Percentiles rank a stretch among this genome's conserved stretches.
These are phyloP conservation scores for Hozukius guyotensis DNA, from an alignment of 2,797 vertebrate species.

Conservation along the genomic window DNA sequence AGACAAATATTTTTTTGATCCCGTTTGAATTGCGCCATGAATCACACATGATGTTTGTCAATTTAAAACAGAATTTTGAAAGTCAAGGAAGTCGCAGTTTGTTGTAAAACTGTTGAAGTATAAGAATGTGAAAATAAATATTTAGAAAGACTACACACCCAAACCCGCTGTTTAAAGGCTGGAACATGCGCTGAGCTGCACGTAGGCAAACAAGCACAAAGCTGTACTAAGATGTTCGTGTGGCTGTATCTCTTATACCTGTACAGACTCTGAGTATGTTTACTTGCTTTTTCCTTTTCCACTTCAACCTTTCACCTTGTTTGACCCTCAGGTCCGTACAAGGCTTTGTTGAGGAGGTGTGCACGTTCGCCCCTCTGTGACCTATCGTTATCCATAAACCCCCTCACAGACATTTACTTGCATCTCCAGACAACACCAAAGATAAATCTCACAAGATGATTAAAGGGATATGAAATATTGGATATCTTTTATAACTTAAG, in stretches of 20 bases:
- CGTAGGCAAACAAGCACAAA: not conserved
- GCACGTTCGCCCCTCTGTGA: not conserved
- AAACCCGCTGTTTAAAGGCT: no score
- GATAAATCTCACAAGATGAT: slow-evolving; percentile 1
- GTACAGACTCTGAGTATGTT: not conserved
- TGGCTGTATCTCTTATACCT: not conserved
- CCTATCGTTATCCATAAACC: not conserved
- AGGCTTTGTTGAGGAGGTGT: not conserved
- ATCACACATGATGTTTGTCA: no score
- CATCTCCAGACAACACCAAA: slow-evolving; percentile 5
- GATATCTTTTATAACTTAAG: not conserved
- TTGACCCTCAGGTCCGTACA: not conserved
- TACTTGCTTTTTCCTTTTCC: not conserved
- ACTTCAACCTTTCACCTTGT: not conserved
- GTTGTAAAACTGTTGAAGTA: no score
- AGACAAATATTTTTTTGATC: no score
- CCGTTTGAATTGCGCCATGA: no score
- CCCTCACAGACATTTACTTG: not conserved
- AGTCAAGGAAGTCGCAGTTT: no score
- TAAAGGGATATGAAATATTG: not conserved
- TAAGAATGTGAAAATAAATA: no score
- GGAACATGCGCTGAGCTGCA: no score
- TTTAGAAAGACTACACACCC: no score
- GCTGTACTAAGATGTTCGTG: not conserved
- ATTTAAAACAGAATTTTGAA: no score